phyloP scores from a whole-genome alignment of 2,113 vertebrate species.

The Myodes glareolus region DNA sequence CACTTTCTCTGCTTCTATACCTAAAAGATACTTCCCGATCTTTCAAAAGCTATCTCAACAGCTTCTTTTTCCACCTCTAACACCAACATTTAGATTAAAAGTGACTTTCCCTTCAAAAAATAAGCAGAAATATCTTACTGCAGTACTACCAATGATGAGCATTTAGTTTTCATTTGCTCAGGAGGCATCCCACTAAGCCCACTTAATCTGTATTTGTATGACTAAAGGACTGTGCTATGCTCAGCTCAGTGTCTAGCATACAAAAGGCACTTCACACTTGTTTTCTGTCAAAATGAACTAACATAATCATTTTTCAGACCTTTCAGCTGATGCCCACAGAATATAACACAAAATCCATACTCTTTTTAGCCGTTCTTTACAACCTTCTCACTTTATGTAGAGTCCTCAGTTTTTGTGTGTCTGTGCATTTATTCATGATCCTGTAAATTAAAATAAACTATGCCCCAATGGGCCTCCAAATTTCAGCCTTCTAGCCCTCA shows the following conservation, averaged over 20 bases:
- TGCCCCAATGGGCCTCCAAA: not conserved
- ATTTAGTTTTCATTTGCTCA: slow-evolving; percentile 7
- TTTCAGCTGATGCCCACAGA: not conserved
- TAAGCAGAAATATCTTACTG: not conserved
- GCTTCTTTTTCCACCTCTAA: not conserved
- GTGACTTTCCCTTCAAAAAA: not conserved
- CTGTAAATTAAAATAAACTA: slow-evolving; percentile 42
- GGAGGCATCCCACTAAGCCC: not conserved
- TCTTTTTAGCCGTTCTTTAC: not conserved
- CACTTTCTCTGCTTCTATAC: not conserved
- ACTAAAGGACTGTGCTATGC: not conserved
- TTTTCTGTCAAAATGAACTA: not conserved
- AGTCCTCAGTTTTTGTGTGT: not conserved
- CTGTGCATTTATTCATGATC: slow-evolving; percentile 47
- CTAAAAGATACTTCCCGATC: not conserved
- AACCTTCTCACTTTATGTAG: not conserved
- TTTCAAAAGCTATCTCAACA: slow-evolving; percentile 3
- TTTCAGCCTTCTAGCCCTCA: slow-evolving; percentile 37
- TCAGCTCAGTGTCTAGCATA: not conserved
- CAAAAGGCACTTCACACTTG: not conserved
- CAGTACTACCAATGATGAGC: not conserved
- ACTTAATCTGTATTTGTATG: not conserved
- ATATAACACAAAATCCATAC: slow-evolving; percentile 8
- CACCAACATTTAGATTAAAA: slow-evolving; percentile 18
- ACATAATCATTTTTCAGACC: slow-evolving; percentile 24